phyloP scores from a whole-genome alignment of 2,888 invertebrate genomes.

The Drosophila imparisetae region DNA sequence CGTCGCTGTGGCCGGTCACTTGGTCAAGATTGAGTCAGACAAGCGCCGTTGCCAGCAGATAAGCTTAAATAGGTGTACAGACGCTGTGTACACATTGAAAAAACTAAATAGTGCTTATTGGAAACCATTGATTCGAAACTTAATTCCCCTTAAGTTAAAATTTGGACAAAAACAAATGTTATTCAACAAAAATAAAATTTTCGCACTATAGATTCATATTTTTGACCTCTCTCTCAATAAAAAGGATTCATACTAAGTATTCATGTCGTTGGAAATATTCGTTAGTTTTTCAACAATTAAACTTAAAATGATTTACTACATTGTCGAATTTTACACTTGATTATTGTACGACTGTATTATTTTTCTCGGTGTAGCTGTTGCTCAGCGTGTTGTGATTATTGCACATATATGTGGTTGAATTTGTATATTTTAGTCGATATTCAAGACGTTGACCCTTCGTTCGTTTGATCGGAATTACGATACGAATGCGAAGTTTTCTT shows the following conservation, averaged over 20 bases:
- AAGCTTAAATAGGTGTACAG: constrained; percentile 18
- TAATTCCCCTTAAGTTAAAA: background rate
- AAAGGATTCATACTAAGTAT: background rate
- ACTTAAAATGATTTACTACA: background rate
- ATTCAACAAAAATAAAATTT: background rate
- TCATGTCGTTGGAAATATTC: background rate
- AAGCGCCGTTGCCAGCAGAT: constrained; percentile 32
- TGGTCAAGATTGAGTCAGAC: constrained; percentile 42
- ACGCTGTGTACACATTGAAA: constrained; percentile 11
- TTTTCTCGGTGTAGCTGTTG: constrained; percentile 25
- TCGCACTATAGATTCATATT: background rate
- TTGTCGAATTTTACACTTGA: background rate
- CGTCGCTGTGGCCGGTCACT: constrained; percentile 46
- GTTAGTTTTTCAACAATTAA: background rate
- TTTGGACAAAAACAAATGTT: background rate
- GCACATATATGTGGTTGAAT: constrained; percentile 3
- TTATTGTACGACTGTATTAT: background rate
- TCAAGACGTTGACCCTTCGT: constrained; percentile 54
- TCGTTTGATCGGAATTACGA: constrained; percentile 34
- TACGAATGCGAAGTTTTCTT: constrained; percentile 53
- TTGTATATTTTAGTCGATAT: constrained; percentile 29
- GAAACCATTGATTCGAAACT: background rate
- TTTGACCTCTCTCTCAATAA: background rate
- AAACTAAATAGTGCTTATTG: background rate
- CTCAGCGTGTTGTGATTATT: constrained; percentile 29